phyloP scores from a whole-genome alignment of 2,113 vertebrate genomes.

The Callaeas wilsoni region DNA sequence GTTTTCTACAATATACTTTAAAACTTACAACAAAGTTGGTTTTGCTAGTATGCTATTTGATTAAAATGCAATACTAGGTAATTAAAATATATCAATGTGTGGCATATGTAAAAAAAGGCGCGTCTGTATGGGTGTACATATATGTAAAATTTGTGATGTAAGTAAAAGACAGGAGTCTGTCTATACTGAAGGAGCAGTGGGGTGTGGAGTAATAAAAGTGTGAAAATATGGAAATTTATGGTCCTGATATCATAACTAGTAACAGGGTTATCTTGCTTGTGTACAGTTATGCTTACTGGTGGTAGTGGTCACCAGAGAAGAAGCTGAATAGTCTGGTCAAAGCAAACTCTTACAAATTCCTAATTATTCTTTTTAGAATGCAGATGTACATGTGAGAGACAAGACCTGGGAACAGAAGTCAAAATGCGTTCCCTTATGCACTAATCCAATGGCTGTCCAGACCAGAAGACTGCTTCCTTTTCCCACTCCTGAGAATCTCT shows the following conservation, averaged over 20 bases:
- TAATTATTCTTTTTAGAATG: background rate
- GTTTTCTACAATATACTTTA: background rate
- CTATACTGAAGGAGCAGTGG: background rate
- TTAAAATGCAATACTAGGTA: background rate
- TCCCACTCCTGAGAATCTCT: background rate
- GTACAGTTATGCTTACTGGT: background rate
- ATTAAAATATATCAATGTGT: background rate
- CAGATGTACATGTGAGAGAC: background rate
- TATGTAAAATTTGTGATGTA: background rate
- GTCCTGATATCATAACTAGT: background rate
- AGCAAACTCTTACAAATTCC: background rate
- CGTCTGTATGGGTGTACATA: background rate
- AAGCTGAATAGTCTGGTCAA: background rate
- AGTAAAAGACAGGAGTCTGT: background rate
- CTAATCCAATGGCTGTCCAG: rapidly evolving
- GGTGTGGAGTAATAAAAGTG: background rate
- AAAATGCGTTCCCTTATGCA: background rate
- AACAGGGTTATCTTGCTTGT: background rate
- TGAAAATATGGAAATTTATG: background rate
- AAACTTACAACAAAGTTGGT: background rate
- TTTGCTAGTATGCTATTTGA: background rate
- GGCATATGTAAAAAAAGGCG: background rate
- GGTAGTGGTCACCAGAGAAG: background rate
- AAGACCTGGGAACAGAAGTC: background rate
- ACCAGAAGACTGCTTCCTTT: background rate